These are phyloP conservation scores for Prinia subflava DNA, from an alignment of 2,113 vertebrate species.

Conservation along the genomic window DNA sequence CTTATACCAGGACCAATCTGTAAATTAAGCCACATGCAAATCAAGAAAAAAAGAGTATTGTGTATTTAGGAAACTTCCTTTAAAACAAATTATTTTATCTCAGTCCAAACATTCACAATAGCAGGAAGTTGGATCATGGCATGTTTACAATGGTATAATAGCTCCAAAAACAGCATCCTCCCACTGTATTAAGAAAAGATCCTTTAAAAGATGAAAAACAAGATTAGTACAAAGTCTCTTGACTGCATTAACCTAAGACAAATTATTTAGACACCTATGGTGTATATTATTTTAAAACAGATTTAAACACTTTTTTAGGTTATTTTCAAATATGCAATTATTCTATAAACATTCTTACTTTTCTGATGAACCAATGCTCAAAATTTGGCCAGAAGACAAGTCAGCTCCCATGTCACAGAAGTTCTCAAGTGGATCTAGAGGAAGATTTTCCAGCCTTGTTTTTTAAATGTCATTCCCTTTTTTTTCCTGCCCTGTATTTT, in stretches of 20 bases:
- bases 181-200: conserved; percentile 26
- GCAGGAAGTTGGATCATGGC: conserved; percentile 52
- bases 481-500: accelerated
- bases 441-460: neutral
- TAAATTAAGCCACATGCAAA: neutral
- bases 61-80: conserved; percentile 30
- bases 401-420: neutral
- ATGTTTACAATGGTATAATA: neutral
- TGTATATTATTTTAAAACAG: neutral
- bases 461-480: neutral
- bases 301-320: neutral
- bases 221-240: neutral
- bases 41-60: neutral
- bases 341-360: neutral
- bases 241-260: neutral
- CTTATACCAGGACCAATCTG: neutral
- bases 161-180: conserved; percentile 16
- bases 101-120: conserved; percentile 52
- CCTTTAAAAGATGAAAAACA: conserved; percentile 13
- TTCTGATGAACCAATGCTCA: neutral
- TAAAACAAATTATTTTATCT: conserved; percentile 41
- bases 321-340: neutral
- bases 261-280: neutral
- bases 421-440: neutral
- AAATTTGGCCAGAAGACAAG: neutral